A percentile compares a stretch with the other conserved stretches of the same genome.
Conservation (phyloP, 1,140 invertebrate genomes). For the silkworm (Bombyx mori) region ASM3026992v2 NC_085110.1:9677001-9677500, state of each 20-base stretch:
- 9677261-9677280: constrained; percentile 45
- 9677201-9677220: constrained; percentile 7
- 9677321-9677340: constrained; percentile 36
- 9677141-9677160: too few relatives aligned
- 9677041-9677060: too few relatives aligned
- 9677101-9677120: too few relatives aligned
- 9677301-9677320: constrained; percentile 36
- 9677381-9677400: constrained; percentile 38
- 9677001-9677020: too few relatives aligned
- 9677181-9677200: neutral
- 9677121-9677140: too few relatives aligned
- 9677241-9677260: constrained; percentile 41
- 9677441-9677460: constrained; percentile 35
- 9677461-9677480: constrained; percentile 30
- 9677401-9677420: constrained; percentile 43
- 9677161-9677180: too few relatives aligned
- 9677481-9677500: too few relatives aligned
- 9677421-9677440: constrained; percentile 27
- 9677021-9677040: too few relatives aligned
- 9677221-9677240: constrained; percentile 38
- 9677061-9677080: too few relatives aligned
- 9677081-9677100: too few relatives aligned
- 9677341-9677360: constrained; percentile 38
- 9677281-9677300: constrained; percentile 34
- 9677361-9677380: constrained; percentile 39